Conservation (phyloP, 2,113 vertebrate species). For the Hippocampus abdominalis region DNA sequence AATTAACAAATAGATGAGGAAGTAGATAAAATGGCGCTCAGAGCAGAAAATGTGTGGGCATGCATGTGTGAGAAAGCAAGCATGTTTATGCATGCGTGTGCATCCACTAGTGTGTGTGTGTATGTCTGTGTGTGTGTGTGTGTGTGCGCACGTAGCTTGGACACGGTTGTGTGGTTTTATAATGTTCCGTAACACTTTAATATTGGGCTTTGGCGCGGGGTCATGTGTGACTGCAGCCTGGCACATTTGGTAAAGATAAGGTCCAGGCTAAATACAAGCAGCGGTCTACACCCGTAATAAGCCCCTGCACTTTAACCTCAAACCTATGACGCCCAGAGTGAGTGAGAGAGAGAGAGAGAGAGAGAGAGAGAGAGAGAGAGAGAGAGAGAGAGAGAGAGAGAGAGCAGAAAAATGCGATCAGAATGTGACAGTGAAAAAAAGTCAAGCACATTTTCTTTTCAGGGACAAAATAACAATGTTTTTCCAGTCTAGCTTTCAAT, state of each 20-base stretch:
- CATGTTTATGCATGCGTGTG: slow-evolving; percentile 8
- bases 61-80: slow-evolving; percentile 3
- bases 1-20: slow-evolving; percentile 9
- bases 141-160: not conserved
- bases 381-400: slow-evolving; percentile 27
- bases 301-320: slow-evolving; percentile 16
- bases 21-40: slow-evolving; percentile 47
- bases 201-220: slow-evolving; percentile 7
- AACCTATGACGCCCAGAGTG: slow-evolving; percentile 9
- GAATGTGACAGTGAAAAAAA: not conserved
- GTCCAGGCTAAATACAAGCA: slow-evolving; percentile 8
- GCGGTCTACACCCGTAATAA: slow-evolving; percentile 10
- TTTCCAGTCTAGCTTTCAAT: not conserved
- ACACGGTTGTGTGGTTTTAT: slow-evolving; percentile 12
- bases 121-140: not conserved
- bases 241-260: slow-evolving; percentile 8
- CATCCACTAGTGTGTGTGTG: slow-evolving; percentile 3
- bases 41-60: slow-evolving; percentile 8
- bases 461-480: not conserved
- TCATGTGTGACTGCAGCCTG: slow-evolving; percentile 5
- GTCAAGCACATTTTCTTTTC: not conserved
- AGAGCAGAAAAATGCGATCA: slow-evolving; percentile 34
- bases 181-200: not conserved
- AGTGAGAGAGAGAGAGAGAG: slow-evolving; percentile 18
- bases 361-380: slow-evolving; percentile 21